Evolutionary conservation across 2,113 vertebrate species (phyloP), one percentile per base, ranked within the genome.

Genomic region (Cynopterus brachyotis): DNA sequence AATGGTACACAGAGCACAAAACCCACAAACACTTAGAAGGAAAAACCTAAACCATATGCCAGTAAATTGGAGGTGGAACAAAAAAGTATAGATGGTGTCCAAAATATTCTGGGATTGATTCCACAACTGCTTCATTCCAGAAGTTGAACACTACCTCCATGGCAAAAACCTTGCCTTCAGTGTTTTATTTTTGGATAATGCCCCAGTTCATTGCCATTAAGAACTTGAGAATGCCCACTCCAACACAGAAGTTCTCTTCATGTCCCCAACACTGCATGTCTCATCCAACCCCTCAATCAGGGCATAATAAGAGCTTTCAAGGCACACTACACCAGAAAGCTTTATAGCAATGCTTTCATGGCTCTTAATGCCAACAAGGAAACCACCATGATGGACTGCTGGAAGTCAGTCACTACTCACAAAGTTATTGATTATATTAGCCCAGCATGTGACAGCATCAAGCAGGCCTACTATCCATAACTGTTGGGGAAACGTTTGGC

Each of bases 181-280:
- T 5, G n/a, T 84, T 62, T 88, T 88, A 40, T 37, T 88, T 79
- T 82, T 88, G 75, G 55, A 69, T 83, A 85, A 66, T 70, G 28
- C 11, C 60, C 93, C 53, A 76, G 45, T 70, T 91, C 37, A 70
- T 40, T 89, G 83, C 83, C 35, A 37, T 17, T 24, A 96, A 42
- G 79, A 96, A 94, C 55, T 47, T 5, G 6, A 89, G 94, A 81
- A 94, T 76, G 53, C 73, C 53, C 83, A 80, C 60, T 28, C 60
- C 6, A 4, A 47, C 28, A 16, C 0, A 69, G 47, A 73, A 26
- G 37, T 72, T 64, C 60, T 94, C 66, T 75, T 89, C 83, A 60
- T 86, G 66, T 32, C 42, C 47, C 59, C 28, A 81, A 87, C n/a
- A 80, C 73, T 9, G 32, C 83, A n/a, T 72, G 73, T 81, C 67